Percentiles rank a stretch among this genome's conserved stretches.
Evolutionary conservation across 2,113 vertebrate species (phyloP).

Genomic region (Mesembrinibis cayennensis): DNA sequence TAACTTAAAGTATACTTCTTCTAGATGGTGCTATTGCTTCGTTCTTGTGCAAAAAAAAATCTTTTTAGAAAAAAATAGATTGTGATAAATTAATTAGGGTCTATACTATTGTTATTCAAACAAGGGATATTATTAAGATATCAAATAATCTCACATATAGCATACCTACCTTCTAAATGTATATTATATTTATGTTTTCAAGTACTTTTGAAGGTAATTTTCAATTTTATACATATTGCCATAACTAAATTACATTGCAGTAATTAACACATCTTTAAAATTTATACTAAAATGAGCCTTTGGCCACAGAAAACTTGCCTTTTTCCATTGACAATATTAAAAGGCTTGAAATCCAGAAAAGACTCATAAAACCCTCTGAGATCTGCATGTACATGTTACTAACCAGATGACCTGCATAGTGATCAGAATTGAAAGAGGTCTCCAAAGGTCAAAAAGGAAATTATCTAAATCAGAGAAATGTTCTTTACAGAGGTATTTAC

Average conservation of each 20-base stretch:
- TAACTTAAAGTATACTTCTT: conserved; percentile 18
- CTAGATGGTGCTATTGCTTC: conserved; percentile 64
- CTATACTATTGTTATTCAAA: not conserved
- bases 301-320: not conserved
- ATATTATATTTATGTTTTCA: not conserved
- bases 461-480: not conserved
- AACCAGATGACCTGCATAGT: not conserved
- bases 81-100: not conserved
- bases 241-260: not conserved
- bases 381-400: not conserved
- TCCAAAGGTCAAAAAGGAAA: not conserved
- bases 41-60: not conserved
- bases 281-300: not conserved
- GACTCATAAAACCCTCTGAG: not conserved
- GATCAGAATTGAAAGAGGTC: not conserved
- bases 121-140: not conserved
- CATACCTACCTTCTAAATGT: not conserved
- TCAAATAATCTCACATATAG: not conserved
- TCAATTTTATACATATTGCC: not conserved
- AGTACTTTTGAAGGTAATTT: not conserved
- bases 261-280: not conserved
- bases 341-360: not conserved
- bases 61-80: not conserved
- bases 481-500: not conserved
- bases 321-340: not conserved